Evolutionary conservation across 1,140 invertebrate species (phyloP).

Genomic region (Halictus rubicundus): DNA sequence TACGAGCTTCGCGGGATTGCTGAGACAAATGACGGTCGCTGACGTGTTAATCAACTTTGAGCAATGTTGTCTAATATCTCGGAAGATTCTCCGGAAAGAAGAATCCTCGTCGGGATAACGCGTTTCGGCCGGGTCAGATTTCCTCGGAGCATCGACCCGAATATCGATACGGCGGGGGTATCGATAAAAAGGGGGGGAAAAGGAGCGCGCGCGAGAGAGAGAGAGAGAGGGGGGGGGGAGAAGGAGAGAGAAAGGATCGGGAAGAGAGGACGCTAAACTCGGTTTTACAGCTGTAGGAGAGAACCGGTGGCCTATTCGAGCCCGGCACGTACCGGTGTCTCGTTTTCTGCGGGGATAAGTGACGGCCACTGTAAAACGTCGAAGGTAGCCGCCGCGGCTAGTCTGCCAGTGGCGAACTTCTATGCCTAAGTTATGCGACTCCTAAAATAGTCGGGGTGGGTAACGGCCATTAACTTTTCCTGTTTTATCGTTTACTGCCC

Average conservation of each 20-base stretch:
- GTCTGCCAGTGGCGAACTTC: neutral
- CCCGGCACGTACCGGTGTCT: neutral
- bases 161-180: too few relatives aligned
- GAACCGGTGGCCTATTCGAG: neutral
- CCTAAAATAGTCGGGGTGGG: conserved; percentile 1
- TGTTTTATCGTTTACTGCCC: conserved; percentile 5
- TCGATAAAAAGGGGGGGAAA: too few relatives aligned
- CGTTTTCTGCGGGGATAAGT: neutral
- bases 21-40: too few relatives aligned
- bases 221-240: too few relatives aligned
- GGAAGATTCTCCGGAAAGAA: too few relatives aligned
- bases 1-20: too few relatives aligned
- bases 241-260: neutral
- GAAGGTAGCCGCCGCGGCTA: neutral
- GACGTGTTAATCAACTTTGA: too few relatives aligned
- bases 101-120: too few relatives aligned
- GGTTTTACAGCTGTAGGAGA: neutral
- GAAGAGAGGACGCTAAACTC: neutral
- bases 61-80: too few relatives aligned
- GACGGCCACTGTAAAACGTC: conserved; percentile 3
- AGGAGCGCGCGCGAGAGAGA: too few relatives aligned
- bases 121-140: too few relatives aligned
- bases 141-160: too few relatives aligned
- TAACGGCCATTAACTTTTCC: conserved; percentile 4
- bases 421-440: conserved; percentile 6